Base-by-base conservation (phyloP, 2,113 vertebrate species). In the Strigops habroptila region DNA sequence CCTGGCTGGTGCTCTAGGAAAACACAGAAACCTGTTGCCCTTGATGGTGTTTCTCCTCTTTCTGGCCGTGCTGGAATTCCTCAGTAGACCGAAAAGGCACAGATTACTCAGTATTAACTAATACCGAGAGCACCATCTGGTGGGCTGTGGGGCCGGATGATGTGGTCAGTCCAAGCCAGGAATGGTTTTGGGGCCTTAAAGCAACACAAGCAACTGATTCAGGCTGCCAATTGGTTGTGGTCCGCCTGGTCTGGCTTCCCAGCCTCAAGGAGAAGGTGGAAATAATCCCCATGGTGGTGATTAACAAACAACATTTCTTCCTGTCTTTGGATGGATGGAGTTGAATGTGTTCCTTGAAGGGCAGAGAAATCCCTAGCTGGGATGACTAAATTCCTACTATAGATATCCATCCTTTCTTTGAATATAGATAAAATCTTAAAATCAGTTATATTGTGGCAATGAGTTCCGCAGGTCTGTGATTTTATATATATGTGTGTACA, bases 121-220 rank as follows among this genome's bases (percentile, higher is more conserved):
- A 95, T 95, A 95, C 91, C 18, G n/a, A 96, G 96, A 97, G 96
- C 96, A 96, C 96, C 97, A 96, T 95, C 97, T 97, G 92, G 88
- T 97, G 96, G 97, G 93, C 96, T 88, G 37, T 15, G 0, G 88
- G 67, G 52, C 65, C 6, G 11, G 74, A 64, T 39, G 84, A 51
- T 0, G 1, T 1, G 9, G 64, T 14, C 3, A 2, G 6, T 4
- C 7, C 5, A 69, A 74, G 69, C 39, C 6, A 9, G 18, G 41
- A 33, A 25, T 68, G 63, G 44, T 25, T 35, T 70, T 39, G 14
- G 25, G 37, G 22, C 39, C 18, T 57, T 31, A 41, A 59, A 90
- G 15, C 35, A 53, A 30, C 53, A 30, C 51, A 60, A 10, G 59
- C 39, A 18, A 30, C 43, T 71, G 39, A 16, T 14, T 1, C 0